These are phyloP conservation scores for Poecilus cupreus DNA, from an alignment of 2,888 invertebrate species.

Conservation along the genomic window DNA sequence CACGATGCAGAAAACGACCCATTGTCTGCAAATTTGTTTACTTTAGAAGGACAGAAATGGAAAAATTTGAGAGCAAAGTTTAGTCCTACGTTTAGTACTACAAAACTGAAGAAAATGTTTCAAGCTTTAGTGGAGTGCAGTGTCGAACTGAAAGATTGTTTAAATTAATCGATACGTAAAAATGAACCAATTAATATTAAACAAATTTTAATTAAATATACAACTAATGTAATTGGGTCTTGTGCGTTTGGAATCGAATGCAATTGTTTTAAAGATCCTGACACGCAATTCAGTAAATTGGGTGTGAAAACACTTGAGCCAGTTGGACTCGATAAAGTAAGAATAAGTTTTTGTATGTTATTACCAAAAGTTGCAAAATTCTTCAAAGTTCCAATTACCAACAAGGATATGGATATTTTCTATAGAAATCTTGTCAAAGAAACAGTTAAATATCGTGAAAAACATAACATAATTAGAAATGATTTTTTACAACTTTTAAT, in stretches of 20 bases:
- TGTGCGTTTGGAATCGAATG: constrained; percentile 56
- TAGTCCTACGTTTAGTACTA: constrained; percentile 79
- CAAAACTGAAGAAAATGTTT: constrained; percentile 79
- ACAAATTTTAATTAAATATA: constrained; percentile 28
- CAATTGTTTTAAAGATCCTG: constrained; percentile 47
- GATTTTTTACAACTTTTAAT: constrained; percentile 74
- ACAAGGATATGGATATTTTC: constrained; percentile 47
- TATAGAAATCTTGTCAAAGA: constrained; percentile 67
- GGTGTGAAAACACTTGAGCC: not conserved
- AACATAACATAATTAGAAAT: constrained; percentile 69
- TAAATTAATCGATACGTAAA: constrained; percentile 64
- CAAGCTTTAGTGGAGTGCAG: constrained; percentile 75
- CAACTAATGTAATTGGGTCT: constrained; percentile 49
- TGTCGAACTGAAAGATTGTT: constrained; percentile 72
- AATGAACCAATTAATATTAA: constrained; percentile 52
- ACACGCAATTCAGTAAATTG: constrained; percentile 33
- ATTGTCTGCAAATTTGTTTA: constrained; percentile 76
- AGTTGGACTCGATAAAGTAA: not conserved
- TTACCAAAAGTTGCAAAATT: not conserved
- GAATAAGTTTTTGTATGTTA: not conserved
- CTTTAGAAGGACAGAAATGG: constrained; percentile 76
- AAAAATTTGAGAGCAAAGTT: constrained; percentile 77
- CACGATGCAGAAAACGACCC: constrained; percentile 76
- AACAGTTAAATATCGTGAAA: constrained; percentile 70
- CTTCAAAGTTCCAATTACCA: constrained; percentile 46